A percentile compares a stretch with the other conserved stretches of the same genome.
phyloP scores from a whole-genome alignment of 2,797 vertebrate genomes.

The Enteromius trimaculatus region DNA sequence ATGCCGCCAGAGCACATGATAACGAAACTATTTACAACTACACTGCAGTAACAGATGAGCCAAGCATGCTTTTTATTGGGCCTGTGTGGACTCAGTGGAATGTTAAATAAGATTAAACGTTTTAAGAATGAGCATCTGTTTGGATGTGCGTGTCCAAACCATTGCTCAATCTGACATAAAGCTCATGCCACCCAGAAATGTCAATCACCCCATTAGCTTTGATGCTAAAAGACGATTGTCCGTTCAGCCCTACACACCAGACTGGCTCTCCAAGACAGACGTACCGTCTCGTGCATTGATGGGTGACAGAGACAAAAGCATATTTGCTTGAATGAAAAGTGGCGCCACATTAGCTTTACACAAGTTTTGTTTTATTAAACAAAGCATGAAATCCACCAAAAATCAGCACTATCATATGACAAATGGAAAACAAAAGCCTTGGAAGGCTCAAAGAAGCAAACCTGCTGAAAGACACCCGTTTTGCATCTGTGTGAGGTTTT shows the following conservation, averaged over 20 bases:
- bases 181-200: constrained; percentile 56
- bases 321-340: constrained; percentile 69
- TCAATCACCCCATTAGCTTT: constrained; percentile 65
- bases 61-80: constrained; percentile 22
- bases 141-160: not conserved
- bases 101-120: constrained; percentile 8
- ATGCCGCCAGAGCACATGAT: constrained; percentile 8
- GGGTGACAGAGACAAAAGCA: constrained; percentile 60
- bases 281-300: not conserved
- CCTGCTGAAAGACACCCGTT: constrained; percentile 27
- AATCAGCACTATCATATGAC: constrained; percentile 67
- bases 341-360: constrained; percentile 70
- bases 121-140: constrained; percentile 13
- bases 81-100: constrained; percentile 14
- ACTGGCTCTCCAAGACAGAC: constrained; percentile 34
- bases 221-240: constrained; percentile 65
- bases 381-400: constrained; percentile 65
- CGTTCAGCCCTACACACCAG: constrained; percentile 46
- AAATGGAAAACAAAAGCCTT: constrained; percentile 65
- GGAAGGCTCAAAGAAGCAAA: constrained; percentile 32
- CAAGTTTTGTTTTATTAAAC: constrained; percentile 69
- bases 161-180: constrained; percentile 8
- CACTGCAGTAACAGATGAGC: constrained; percentile 12
- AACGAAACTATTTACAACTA: constrained; percentile 20
- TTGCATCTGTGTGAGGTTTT: constrained; percentile 23